These are phyloP conservation scores for Luscinia luscinia DNA, from an alignment of 2,797 vertebrate species.

Conservation along the genomic window DNA sequence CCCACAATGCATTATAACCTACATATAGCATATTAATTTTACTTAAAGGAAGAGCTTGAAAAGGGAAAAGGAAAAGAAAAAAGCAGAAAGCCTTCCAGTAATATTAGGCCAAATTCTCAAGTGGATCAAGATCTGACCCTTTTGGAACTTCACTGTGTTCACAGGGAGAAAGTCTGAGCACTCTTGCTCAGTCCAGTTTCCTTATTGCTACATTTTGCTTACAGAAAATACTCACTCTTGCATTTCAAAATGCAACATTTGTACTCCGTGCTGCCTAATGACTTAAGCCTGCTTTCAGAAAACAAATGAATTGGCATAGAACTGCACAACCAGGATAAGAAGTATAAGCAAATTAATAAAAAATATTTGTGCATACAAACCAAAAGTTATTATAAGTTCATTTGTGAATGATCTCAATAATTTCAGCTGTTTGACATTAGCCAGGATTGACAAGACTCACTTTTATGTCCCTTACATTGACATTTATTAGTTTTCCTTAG, in stretches of 20 bases:
- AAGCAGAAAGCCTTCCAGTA: not conserved
- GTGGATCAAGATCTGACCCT: not conserved
- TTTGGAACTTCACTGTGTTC: not conserved
- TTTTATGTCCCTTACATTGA: not conserved
- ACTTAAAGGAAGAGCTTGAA: not conserved
- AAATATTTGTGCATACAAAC: not conserved
- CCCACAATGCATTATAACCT: conserved; percentile 41
- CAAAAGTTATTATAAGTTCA: not conserved
- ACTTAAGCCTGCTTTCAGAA: not conserved
- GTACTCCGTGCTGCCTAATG: not conserved
- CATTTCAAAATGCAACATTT: not conserved
- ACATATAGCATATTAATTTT: not conserved
- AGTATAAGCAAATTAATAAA: not conserved
- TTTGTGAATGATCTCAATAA: not conserved
- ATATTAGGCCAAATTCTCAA: conserved; percentile 1
- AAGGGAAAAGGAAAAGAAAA: not conserved
- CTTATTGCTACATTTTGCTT: not conserved
- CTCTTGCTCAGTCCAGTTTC: not conserved
- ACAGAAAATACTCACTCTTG: conserved; percentile 1
- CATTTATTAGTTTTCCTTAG: not conserved
- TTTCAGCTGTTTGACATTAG: not conserved
- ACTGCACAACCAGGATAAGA: not conserved
- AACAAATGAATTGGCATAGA: not conserved
- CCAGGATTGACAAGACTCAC: not conserved
- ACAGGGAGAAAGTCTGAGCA: not conserved